Base-by-base conservation (phyloP, 2,888 invertebrate species). In the Flexamia atlantica region DNA sequence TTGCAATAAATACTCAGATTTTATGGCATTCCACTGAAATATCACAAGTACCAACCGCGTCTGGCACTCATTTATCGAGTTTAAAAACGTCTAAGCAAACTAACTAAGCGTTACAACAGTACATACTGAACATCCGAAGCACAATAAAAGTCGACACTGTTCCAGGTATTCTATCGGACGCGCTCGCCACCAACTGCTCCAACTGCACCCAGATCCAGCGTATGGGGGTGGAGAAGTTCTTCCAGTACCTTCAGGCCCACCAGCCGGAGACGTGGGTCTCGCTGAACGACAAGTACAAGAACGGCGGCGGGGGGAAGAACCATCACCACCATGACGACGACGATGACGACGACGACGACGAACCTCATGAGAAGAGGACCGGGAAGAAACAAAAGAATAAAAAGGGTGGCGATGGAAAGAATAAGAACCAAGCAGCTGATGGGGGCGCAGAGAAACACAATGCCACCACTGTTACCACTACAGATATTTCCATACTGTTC, bases 101-200 rank as follows among this genome's bases (percentile, higher is more conserved):
- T n/a, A n/a, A n/a, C n/a, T n/a, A n/a, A n/a, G n/a, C n/a, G n/a
- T n/a, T n/a, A n/a, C n/a, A n/a, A n/a, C n/a, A n/a, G n/a, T n/a
- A n/a, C n/a, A n/a, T n/a, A n/a, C n/a, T n/a, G n/a, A n/a, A n/a
- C n/a, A n/a, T n/a, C n/a, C n/a, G n/a, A n/a, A n/a, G n/a, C n/a
- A n/a, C n/a, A n/a, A n/a, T n/a, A n/a, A n/a, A n/a, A n/a, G n/a
- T n/a, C n/a, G n/a, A n/a, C n/a, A n/a, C n/a, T 20, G 25, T 32
- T 70, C 14, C 40, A 83, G 82, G 70, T 36, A 74, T 83, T 28
- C 28, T 83, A 28, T 28, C 74, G 9, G 82, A 83, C 17, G 82
- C 82, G n/a, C 28, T 83, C n/a, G 32, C 42, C 10, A 74, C 36
- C 20, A 83, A 83, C 74, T 83, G 82, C 17, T 53, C 82, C 20